Conservation (phyloP, 2,888 invertebrate genomes). For the Seira ritae region DNA sequence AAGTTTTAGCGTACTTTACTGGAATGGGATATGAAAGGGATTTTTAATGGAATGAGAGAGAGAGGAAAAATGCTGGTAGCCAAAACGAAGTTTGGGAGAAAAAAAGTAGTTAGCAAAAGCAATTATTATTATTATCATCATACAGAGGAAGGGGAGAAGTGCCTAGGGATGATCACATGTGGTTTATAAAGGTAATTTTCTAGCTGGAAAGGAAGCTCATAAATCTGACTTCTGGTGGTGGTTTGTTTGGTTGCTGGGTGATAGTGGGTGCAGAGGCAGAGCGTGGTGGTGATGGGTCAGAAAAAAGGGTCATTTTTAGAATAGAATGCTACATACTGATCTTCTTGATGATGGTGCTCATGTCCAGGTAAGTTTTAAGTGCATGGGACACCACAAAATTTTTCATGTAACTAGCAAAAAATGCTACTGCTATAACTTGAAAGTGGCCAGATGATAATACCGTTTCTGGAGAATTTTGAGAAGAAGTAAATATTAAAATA, state of each 20-base stretch:
- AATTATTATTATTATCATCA: conserved; percentile 31
- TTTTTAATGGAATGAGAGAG: conserved; percentile 9
- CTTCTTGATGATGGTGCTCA: not conserved
- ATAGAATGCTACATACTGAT: too few species aligned
- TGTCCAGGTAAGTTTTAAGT: not conserved
- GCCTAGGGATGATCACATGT: conserved; percentile 21
- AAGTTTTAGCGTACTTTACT: conserved; percentile 4
- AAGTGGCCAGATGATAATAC: not conserved
- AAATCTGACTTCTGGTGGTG: conserved; percentile 18
- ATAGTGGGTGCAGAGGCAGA: conserved; percentile 10
- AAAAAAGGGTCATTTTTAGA: conserved; percentile 13
- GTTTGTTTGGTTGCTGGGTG: not conserved
- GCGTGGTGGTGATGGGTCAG: conserved; percentile 24
- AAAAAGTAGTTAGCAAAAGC: conserved; percentile 38
- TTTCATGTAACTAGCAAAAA: not conserved
- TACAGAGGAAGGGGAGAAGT: conserved; percentile 8
- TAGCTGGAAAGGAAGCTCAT: conserved; percentile 18
- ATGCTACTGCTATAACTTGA: not conserved
- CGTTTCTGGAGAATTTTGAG: not conserved
- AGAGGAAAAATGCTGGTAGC: conserved; percentile 31
- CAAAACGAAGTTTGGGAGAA: conserved; percentile 26
- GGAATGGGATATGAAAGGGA: not conserved
- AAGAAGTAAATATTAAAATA: too few species aligned
- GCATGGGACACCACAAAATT: not conserved
- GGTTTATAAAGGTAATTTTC: conserved; percentile 21